Evolutionary conservation across 2,113 vertebrate genomes (phyloP).

Genomic region (Rhynchomys soricoides): DNA sequence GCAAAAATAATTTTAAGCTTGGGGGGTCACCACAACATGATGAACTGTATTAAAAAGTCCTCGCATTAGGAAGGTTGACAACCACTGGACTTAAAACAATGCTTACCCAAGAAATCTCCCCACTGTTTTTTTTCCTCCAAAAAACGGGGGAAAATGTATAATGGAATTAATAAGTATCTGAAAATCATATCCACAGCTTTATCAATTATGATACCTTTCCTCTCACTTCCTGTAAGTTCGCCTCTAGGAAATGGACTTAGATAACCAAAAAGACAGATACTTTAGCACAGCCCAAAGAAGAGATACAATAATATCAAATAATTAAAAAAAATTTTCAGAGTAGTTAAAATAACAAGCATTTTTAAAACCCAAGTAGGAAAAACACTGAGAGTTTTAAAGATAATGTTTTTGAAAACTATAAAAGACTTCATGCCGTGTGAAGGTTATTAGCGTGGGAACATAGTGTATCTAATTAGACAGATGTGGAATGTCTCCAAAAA

Average conservation of each 20-base stretch:
- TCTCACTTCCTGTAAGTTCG: slow-evolving; percentile 13
- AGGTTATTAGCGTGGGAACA: neutral
- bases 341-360: slow-evolving; percentile 27
- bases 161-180: neutral
- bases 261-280: slow-evolving; percentile 39
- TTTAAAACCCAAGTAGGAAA: slow-evolving; percentile 35
- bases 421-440: neutral
- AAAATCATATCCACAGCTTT: slow-evolving; percentile 4
- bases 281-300: neutral
- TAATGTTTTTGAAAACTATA: slow-evolving; percentile 27
- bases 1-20: neutral
- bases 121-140: neutral
- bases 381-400: slow-evolving; percentile 28
- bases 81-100: neutral
- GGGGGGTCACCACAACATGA: neutral
- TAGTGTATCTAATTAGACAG: neutral
- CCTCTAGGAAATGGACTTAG: neutral
- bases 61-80: neutral
- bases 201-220: neutral
- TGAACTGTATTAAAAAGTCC: neutral
- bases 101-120: neutral
- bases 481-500: neutral
- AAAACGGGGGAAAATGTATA: neutral
- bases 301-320: slow-evolving; percentile 11
- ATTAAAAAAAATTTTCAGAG: slow-evolving; percentile 21